Evolutionary conservation across 1,140 invertebrate genomes (phyloP).

Genomic region (Colletes latitarsis): DNA sequence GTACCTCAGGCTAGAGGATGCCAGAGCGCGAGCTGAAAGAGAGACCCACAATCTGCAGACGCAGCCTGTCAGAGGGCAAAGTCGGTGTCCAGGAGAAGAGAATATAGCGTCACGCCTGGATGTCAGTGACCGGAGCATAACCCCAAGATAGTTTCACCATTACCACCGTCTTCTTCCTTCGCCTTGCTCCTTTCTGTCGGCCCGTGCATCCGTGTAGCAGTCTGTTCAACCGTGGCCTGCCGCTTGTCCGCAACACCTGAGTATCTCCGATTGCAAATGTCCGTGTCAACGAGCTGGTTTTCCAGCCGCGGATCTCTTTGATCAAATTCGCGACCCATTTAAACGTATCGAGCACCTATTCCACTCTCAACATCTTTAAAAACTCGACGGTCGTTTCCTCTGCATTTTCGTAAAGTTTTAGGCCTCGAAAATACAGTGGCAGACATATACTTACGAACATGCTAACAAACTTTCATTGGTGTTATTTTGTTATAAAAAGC

Average conservation of each 20-base stretch:
- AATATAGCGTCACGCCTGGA: slow-evolving; percentile 65
- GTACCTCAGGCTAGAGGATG: not conserved
- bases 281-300: slow-evolving; percentile 11
- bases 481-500: no score
- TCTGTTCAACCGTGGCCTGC: slow-evolving; percentile 39
- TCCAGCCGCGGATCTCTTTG: not conserved
- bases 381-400: no score
- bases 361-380: no score
- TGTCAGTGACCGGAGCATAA: slow-evolving; percentile 78
- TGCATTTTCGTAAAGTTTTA: no score
- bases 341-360: not conserved
- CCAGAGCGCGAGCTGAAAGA: slow-evolving; percentile 4
- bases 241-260: slow-evolving; percentile 26
- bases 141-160: slow-evolving; percentile 76
- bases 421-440: no score
- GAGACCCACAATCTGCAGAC: slow-evolving; percentile 4
- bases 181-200: slow-evolving; percentile 61
- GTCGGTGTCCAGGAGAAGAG: slow-evolving; percentile 63
- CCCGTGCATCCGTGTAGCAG: slow-evolving; percentile 52
- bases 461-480: no score
- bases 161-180: slow-evolving; percentile 61
- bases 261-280: slow-evolving; percentile 40
- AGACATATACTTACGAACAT: no score
- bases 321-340: not conserved
- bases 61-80: slow-evolving; percentile 65